These are phyloP conservation scores for Limnothrissa miodon DNA, from an alignment of 2,113 vertebrate species.

Conservation along the genomic window DNA sequence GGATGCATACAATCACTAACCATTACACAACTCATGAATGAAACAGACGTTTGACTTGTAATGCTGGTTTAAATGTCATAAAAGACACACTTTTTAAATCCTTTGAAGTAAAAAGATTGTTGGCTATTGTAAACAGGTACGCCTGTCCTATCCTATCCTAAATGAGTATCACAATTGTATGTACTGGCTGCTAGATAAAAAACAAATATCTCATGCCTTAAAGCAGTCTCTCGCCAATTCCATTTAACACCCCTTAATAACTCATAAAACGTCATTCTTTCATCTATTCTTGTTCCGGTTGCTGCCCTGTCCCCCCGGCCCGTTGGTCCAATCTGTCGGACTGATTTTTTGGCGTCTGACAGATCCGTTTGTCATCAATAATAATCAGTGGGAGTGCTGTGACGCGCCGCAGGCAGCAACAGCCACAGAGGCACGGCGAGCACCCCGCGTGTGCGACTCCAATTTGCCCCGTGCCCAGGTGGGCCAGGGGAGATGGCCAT, in stretches of 20 bases:
- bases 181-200: not conserved
- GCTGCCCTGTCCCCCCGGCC: not conserved
- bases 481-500: slow-evolving; percentile 23
- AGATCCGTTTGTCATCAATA: slow-evolving; percentile 32
- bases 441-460: slow-evolving; percentile 20
- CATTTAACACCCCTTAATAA: not conserved
- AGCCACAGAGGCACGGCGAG: not conserved
- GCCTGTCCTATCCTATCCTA: not conserved
- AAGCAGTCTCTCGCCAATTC: not conserved
- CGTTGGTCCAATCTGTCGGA: not conserved
- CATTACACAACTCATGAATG: not conserved
- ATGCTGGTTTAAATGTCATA: not conserved
- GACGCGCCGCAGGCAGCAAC: not conserved
- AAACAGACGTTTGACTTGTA: not conserved
- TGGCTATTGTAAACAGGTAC: not conserved
- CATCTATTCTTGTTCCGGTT: slow-evolving; percentile 7
- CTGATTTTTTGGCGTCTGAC: not conserved
- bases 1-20: not conserved
- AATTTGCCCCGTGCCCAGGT: slow-evolving; percentile 26
- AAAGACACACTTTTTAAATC: not conserved
- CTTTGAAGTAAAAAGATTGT: not conserved
- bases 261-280: not conserved
- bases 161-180: not conserved
- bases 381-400: slow-evolving; percentile 32
- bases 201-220: not conserved